phyloP scores from a whole-genome alignment of 2,797 vertebrate species.

The Mus minutoides region DNA sequence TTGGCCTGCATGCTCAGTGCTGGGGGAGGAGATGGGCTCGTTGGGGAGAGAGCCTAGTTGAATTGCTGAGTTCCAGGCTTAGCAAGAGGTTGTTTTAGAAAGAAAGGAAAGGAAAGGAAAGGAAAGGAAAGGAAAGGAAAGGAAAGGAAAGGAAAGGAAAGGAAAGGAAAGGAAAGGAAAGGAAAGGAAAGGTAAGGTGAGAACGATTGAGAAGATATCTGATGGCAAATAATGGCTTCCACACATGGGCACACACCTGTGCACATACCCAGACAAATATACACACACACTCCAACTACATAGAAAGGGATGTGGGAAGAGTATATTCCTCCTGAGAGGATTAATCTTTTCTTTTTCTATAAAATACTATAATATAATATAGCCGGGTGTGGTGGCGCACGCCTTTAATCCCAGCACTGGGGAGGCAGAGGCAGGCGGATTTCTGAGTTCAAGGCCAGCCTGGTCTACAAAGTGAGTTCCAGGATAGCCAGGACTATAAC shows the following conservation, averaged over 20 bases:
- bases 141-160: not conserved
- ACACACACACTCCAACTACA: not conserved
- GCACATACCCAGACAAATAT: too few relatives aligned
- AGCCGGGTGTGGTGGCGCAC: too few relatives aligned
- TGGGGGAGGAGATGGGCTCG: not conserved
- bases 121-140: not conserved
- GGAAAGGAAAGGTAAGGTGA: not conserved
- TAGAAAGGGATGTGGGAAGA: not conserved
- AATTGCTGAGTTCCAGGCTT: not conserved
- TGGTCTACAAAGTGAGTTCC: too few relatives aligned
- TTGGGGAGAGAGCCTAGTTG: not conserved
- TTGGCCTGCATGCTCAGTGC: not conserved
- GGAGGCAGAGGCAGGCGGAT: too few relatives aligned
- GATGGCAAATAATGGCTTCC: not conserved
- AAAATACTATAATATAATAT: too few relatives aligned
- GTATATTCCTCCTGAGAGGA: not conserved
- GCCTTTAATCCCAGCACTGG: too few relatives aligned
- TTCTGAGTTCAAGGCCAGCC: too few relatives aligned
- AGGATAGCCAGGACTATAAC: too few relatives aligned
- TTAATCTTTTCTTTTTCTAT: conserved; percentile 15
- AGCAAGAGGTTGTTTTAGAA: not conserved
- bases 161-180: not conserved
- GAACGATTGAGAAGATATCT: not conserved
- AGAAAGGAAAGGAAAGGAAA: too few relatives aligned
- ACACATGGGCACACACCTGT: not conserved